phyloP scores from a whole-genome alignment of 2,797 vertebrate genomes.

The Loris lydekkerianus region DNA sequence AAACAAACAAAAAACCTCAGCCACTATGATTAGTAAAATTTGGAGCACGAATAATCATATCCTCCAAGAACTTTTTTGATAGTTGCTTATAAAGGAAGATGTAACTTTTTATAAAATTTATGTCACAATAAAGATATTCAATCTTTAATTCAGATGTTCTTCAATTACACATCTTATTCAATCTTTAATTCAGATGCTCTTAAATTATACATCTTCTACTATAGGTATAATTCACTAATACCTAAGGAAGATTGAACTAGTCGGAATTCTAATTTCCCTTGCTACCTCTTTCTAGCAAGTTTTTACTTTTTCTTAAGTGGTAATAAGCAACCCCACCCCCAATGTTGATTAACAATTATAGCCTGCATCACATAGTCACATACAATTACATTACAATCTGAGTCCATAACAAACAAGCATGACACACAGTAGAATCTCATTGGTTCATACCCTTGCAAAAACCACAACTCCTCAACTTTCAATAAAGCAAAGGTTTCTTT shows the following conservation, averaged over 20 bases:
- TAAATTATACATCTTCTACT: slow-evolving; percentile 15
- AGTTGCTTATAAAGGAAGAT: slow-evolving; percentile 29
- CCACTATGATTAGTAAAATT: slow-evolving; percentile 44
- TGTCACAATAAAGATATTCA: not conserved
- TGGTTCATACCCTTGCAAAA: slow-evolving; percentile 77
- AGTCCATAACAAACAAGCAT: slow-evolving; percentile 34
- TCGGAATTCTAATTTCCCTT: not conserved
- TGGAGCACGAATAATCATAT: not conserved
- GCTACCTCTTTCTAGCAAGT: slow-evolving; percentile 37
- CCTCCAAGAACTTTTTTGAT: slow-evolving; percentile 34
- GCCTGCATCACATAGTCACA: not conserved
- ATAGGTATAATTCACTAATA: not conserved
- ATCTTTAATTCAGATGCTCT: slow-evolving; percentile 39
- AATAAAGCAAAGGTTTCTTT: slow-evolving; percentile 74
- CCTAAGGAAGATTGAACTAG: slow-evolving; percentile 17
- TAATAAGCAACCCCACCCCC: slow-evolving; percentile 27
- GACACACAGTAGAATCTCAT: slow-evolving; percentile 62
- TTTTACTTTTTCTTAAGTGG: not conserved
- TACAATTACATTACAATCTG: not conserved
- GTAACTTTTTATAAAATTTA: slow-evolving; percentile 25
- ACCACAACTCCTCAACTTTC: slow-evolving; percentile 72
- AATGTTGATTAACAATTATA: slow-evolving; percentile 50
- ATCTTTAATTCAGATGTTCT: slow-evolving; percentile 41
- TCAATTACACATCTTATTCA: slow-evolving; percentile 13
- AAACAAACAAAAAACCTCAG: not conserved